Evolutionary conservation across 2,888 invertebrate genomes (phyloP), one percentile per base, ranked within the genome.

Genomic region (Dasysyrphus albostriatus): DNA sequence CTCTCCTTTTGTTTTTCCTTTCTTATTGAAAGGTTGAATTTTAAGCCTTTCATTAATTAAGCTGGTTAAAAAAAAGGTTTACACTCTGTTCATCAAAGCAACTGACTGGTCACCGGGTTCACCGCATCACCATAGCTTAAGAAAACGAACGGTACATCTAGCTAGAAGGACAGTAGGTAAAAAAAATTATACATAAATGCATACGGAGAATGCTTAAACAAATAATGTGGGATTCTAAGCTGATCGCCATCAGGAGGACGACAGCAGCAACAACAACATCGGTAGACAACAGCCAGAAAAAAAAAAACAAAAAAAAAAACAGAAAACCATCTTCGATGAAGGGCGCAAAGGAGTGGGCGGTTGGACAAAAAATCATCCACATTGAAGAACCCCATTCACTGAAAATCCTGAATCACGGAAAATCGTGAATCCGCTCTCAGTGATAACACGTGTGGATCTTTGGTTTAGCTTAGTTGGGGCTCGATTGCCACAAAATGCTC

Each of bases 351-450:
- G 44, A 85, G 85, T 82, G 81, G 85, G 85, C 82, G 85, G 32
- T 32, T 7, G 32, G 19, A 37, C 34, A 49, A 19, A 56, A 59
- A 59, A 29, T 47, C 65, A 67, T 34, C 74, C 58, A 44, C 29
- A 47, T 54, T 61, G 58, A 37, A 58, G 70, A 51, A 56, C 59
- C 67, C 83, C 83, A 73, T 47, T 81, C 80, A 63, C 81, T 74
- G 82, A 85, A 85, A 85, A 82, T 85, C 85, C 85, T 82, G 79
- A 88, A 88, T 88, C 88, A 88, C 88, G 88, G 88, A 88, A 88
- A 88, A 88, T 88, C 88, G 88, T 88, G 88, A 88, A 88, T 88
- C 88, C 88, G 81, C 87, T 88, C 80, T 88, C 87, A 83, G 88
- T 88, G 88, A 88, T 88, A 88, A 88, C 88, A 88, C 88, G 83